Base-by-base conservation (phyloP, 37 sponge, comb jelly and placozoan species). In the Beroe ovata region DNA sequence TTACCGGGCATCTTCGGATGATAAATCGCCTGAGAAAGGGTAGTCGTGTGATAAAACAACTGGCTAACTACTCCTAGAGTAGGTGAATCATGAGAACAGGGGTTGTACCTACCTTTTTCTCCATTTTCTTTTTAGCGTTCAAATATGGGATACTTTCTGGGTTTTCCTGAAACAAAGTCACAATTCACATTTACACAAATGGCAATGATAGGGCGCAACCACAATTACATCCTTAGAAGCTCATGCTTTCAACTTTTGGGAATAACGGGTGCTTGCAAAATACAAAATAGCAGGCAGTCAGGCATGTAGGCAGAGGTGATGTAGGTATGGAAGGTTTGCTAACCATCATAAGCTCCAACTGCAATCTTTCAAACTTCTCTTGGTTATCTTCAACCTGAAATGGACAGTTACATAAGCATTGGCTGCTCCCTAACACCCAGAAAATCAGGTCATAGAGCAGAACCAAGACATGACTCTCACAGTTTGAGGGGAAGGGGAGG, bases 101-200 rank as follows among this genome's bases (percentile, higher is more conserved):
- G 11, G 11, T 11, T 6, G 54, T 47, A 47, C 54, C 91, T 34
- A 93, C 94, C 64, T 91, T 92, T 62, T 77, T 90, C 39, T 94
- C 93, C 60, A 95, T 96, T 54, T 93, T 92, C 16, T 92, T 89
- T 61, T 91, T 89, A 26, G 96, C 96, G 42, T 93, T 91, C 60
- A 94, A 91, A 90, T 94, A 96, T 21, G 96, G 95, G 20, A 91
- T 90, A 8, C 93, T 92, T 28, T 95, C 92, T 4, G 92, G 92
- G 64, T 94, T 92, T 11, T 94, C 90, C 91, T 92, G 89, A 39
- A 38, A 47, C 25, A 39, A 16, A 47, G 54, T 47, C 11, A 47
- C n/a, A n/a, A n/a, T n/a, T n/a, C n/a, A n/a, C n/a, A n/a, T n/a
- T n/a, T n/a, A n/a, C n/a, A n/a, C n/a, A n/a, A n/a, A n/a, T n/a